Evolutionary conservation across 2,888 invertebrate species (phyloP).

Genomic region (Arrhopalites spinosus): DNA sequence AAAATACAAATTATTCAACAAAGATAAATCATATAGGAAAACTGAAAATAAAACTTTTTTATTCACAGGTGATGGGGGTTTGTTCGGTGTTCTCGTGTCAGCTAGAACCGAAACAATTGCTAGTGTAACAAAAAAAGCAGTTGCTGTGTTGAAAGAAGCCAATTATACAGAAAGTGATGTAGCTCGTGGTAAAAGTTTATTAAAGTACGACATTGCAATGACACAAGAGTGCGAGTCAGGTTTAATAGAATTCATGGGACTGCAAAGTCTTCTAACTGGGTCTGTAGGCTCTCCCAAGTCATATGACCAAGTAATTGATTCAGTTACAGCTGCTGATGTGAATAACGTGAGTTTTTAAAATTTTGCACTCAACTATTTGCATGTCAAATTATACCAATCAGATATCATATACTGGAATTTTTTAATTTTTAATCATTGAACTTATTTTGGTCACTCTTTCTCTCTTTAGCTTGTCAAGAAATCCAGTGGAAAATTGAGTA

Average conservation of each 20-base stretch:
- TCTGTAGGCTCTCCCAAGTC: conserved; percentile 63
- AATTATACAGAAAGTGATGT: conserved; percentile 71
- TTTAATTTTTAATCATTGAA: background rate
- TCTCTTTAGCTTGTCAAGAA: conserved; percentile 42
- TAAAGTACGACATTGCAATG: conserved; percentile 72
- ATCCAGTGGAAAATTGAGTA: conserved; percentile 70
- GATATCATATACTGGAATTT: background rate
- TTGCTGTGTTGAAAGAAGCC: conserved; percentile 64
- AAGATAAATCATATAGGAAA: no score
- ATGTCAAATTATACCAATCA: background rate
- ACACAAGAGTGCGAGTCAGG: conserved; percentile 68
- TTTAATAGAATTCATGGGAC: conserved; percentile 70
- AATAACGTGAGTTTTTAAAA: conserved; percentile 67
- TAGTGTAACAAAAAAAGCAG: conserved; percentile 52
- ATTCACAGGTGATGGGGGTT: conserved; percentile 82
- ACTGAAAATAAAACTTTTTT: no score
- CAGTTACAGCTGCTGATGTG: conserved; percentile 71
- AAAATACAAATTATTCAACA: no score
- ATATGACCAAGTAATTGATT: conserved; percentile 70
- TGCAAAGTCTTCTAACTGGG: conserved; percentile 72
- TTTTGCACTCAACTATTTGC: background rate
- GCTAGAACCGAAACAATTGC: conserved; percentile 66
- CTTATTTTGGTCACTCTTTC: background rate
- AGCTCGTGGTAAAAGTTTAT: conserved; percentile 74
- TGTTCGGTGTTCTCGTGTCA: conserved; percentile 75